Evolutionary conservation across 2,113 vertebrate genomes (phyloP).

Genomic region (Zapus hudsonius): DNA sequence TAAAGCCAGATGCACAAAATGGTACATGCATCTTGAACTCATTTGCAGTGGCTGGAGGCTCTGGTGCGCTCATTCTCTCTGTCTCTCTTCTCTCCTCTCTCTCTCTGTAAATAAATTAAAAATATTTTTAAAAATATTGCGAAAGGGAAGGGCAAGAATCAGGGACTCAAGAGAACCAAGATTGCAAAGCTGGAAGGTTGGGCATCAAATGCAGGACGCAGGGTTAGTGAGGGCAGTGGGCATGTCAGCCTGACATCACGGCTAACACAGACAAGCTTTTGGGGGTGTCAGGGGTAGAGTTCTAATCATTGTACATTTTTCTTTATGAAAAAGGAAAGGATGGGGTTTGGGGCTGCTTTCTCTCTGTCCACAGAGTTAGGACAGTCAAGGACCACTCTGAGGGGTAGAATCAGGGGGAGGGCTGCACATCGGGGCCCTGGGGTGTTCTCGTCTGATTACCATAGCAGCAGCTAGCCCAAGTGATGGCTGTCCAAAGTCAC

Average conservation of each 20-base stretch:
- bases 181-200: not conserved
- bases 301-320: not conserved
- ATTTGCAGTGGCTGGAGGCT: too few relatives aligned
- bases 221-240: rapidly evolving
- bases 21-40: too few relatives aligned
- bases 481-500: not conserved
- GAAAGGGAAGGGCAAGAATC: too few relatives aligned
- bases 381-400: not conserved
- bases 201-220: rapidly evolving
- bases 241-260: not conserved
- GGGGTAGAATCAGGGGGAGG: not conserved
- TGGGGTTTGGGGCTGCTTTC: not conserved
- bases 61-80: too few relatives aligned
- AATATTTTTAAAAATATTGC: too few relatives aligned
- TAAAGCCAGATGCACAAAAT: too few relatives aligned
- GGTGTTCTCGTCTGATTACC: not conserved
- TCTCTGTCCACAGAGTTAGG: not conserved
- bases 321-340: not conserved
- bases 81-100: too few relatives aligned
- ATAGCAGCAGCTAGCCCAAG: not conserved
- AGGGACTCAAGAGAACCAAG: not conserved
- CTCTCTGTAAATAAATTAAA: too few relatives aligned
- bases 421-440: not conserved
- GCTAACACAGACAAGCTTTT: not conserved
- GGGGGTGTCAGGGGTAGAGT: not conserved